Base-by-base conservation (phyloP, 2,113 vertebrate genomes). In the Tichodroma muraria region DNA sequence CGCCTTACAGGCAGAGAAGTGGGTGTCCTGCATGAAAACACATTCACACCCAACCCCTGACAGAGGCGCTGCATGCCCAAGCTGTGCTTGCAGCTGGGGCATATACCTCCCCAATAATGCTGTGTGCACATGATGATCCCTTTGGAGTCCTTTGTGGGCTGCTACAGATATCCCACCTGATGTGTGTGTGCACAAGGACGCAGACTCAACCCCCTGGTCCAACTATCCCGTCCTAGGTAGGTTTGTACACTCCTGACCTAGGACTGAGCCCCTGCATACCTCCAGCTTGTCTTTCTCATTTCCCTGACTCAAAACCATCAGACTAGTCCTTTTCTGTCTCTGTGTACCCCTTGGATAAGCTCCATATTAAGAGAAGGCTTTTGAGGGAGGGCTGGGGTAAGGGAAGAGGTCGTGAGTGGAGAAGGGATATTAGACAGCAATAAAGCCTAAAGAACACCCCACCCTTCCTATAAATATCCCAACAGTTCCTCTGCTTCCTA, bases 401-500 rank as follows among this genome's bases (percentile, higher is more conserved):
- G 24, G 17, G 23, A 13, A 76, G 40, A 85, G 22, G 24, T 80
- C 6, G 7, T 44, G 33, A 87, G 16, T 35, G 6, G 30, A 79
- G 33, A 86, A 70, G 15, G 11, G 6, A 38, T 80, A 83, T 64
- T 76, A 73, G 38, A 64, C 20, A 85, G 31, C 31, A 66, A 18
- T 60, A 65, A 64, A 65, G 17, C 22, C 21, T 83, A 80, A 85
- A 93, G 78, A 90, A 90, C 50, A 60, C 59, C 69, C 47, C 61
- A 80, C 66, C 70, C 76, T 90, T 92, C 90, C 93, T 93, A 96
- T 79, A 88, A 95, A 88, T 93, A 95, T 78, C 65, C 87, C 81
- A 84, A 61, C 76, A 80, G 47, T 59, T 75, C 53, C 80, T 50
- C 77, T 78, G 80, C 91, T 96, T 97, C 83, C 69, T 88, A 60